Evolutionary conservation across 2,888 invertebrate species (phyloP).

Genomic region (Beris chalybata): DNA sequence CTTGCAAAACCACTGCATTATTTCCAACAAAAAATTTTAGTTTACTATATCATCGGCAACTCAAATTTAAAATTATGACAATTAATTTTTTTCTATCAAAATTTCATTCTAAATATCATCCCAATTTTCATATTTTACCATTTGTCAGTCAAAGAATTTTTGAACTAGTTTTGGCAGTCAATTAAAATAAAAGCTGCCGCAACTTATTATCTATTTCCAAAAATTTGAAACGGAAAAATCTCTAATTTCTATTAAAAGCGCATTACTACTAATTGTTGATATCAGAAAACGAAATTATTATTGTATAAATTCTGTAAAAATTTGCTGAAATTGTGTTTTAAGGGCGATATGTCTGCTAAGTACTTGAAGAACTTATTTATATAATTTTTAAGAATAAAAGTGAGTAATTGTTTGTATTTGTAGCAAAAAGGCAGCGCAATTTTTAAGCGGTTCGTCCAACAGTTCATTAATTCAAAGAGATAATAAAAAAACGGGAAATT

Average conservation of each 20-base stretch:
- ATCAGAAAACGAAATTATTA: background rate
- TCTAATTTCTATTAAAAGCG: background rate
- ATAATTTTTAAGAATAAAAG: background rate
- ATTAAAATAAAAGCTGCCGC: constrained; percentile 8
- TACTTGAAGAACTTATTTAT: background rate
- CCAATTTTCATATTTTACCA: too few species aligned
- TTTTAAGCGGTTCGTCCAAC: background rate
- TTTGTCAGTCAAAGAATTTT: too few species aligned
- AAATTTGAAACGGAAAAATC: background rate
- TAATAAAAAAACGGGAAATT: background rate
- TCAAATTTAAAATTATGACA: too few species aligned
- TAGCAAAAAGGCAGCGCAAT: background rate
- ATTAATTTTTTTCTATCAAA: too few species aligned
- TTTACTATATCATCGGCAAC: too few species aligned
- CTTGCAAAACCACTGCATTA: too few species aligned
- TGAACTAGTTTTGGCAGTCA: constrained; percentile 3
- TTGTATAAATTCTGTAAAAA: constrained; percentile 1
- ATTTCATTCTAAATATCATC: too few species aligned
- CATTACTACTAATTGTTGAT: background rate
- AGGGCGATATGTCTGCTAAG: constrained; percentile 5
- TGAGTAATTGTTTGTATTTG: background rate
- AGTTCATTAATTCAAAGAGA: constrained; percentile 8
- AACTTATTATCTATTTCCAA: background rate
- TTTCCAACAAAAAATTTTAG: too few species aligned
- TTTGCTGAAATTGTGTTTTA: background rate